Base-by-base conservation (phyloP, 2,888 invertebrate species). In the Eupithecia dodoneata region DNA sequence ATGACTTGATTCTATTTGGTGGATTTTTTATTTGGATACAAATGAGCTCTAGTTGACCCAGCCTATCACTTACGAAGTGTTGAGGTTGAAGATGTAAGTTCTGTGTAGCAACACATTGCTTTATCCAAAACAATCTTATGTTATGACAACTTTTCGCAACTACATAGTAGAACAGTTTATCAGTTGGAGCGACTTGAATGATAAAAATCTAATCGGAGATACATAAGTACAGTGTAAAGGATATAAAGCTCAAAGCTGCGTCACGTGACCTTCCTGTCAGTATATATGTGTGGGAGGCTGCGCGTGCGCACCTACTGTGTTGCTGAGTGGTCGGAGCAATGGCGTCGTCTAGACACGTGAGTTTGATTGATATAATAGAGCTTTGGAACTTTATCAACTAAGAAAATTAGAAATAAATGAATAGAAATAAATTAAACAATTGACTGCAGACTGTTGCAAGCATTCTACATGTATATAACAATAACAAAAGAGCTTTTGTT, bases 201-300 rank as follows among this genome's bases (percentile, higher is more conserved):
- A 70, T 70, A 47, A 47, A 2, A 10, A 70, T 70, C 70, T 70
- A 47, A 69, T 45, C 15, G 10, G 18, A n/a, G 7, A n/a, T 45
- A 70, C 13, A 15, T 7, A 30, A 4, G 67, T 69, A 10, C 67
- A 13, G 67, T 69, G 0, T 30, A 49, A 74, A 72, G 74, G 65
- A 70, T 59, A 75, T 49, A 78, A 76, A 78, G 76, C 74, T 76
- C 65, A 71, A 76, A 79, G 76, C 76, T 79, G n/a, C 10, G 63
- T 55, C 47, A n/a, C n/a, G 15, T 73, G 76, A 59, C 76, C 79
- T 79, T 75, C 79, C 74, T 70, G n/a, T 44, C 15, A 30, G 72
- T 79, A 79, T 79, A 79, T 67, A 79, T 79, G 55, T 30, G 55
- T 15, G 41, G 65, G 18, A 18, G 12, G 18, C 3, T n/a, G 47